A percentile compares a stretch with the other conserved stretches of the same genome.
phyloP scores from a whole-genome alignment of 30 jellyfish, hydroid and myxozoan genomes.

The Rhopilema esculentum region DNA sequence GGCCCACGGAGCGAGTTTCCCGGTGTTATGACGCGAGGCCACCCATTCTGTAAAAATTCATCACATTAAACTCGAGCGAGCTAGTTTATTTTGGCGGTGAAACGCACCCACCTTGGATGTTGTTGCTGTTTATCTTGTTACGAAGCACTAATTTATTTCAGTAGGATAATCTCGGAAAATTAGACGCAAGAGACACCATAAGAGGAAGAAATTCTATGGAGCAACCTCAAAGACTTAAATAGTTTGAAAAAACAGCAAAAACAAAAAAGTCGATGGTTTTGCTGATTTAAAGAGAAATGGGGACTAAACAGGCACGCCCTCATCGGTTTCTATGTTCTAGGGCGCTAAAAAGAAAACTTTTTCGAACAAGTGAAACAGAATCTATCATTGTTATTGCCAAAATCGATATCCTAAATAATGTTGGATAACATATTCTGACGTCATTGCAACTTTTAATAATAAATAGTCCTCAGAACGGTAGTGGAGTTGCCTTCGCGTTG shows the following conservation, averaged over 20 bases:
- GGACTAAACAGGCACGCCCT: no score
- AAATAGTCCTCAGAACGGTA: no score
- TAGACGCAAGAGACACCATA: conserved; percentile 17
- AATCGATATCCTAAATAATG: no score
- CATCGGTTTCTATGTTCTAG: no score
- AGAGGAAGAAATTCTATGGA: not conserved
- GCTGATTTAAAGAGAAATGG: not conserved
- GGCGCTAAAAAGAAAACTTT: not conserved
- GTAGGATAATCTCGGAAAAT: conserved; percentile 22
- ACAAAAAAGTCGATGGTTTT: not conserved
- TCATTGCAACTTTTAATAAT: no score
- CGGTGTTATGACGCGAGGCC: conserved; percentile 13
- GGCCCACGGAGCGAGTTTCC: not conserved
- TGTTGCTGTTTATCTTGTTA: conserved; percentile 19
- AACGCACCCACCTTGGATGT: conserved; percentile 2
- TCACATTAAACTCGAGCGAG: conserved; percentile 34
- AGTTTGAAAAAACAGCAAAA: not conserved
- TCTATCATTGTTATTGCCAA: no score
- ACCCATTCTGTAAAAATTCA: conserved; percentile 25
- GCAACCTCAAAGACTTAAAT: conserved; percentile 4
- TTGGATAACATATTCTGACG: no score
- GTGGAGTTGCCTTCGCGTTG: no score
- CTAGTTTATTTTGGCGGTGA: conserved; percentile 38
- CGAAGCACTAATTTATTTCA: conserved; percentile 7
- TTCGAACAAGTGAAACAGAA: not conserved